Conservation (phyloP, 2,797 vertebrate genomes). For the Champsocephalus gunnari region DNA sequence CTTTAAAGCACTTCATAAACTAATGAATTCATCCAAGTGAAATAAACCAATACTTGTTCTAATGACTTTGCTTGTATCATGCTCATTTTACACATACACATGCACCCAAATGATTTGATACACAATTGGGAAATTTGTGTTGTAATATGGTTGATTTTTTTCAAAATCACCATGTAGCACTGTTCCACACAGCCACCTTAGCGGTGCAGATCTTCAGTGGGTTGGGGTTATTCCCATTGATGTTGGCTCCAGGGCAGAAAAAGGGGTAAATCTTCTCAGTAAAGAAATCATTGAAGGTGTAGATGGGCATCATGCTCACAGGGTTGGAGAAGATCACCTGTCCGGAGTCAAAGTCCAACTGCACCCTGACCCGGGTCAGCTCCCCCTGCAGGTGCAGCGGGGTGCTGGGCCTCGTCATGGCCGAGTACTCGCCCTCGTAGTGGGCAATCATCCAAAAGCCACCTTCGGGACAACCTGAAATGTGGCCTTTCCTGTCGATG, state of each 20-base stretch:
- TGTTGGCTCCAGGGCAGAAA: conserved; percentile 87
- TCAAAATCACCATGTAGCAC: conserved; percentile 79
- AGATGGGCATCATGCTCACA: conserved; percentile 78
- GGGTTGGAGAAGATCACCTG: conserved; percentile 84
- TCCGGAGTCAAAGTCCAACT: conserved; percentile 82
- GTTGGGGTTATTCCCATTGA: conserved; percentile 83
- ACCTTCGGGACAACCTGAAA: conserved; percentile 83
- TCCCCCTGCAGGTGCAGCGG: conserved; percentile 55
- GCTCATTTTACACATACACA: conserved; percentile 30
- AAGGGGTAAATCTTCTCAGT: conserved; percentile 85
- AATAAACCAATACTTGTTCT: conserved; percentile 26
- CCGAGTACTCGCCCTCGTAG: conserved; percentile 81
- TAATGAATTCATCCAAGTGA: conserved; percentile 2
- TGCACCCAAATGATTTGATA: not conserved
- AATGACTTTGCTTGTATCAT: conserved; percentile 2
- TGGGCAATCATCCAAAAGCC: conserved; percentile 88
- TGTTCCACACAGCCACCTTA: conserved; percentile 87
- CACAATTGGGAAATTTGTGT: not conserved
- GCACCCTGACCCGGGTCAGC: conserved; percentile 80
- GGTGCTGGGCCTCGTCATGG: conserved; percentile 84
- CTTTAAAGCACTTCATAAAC: conserved; percentile 9
- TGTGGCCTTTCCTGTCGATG: conserved; percentile 83
- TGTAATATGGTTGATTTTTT: too few species aligned
- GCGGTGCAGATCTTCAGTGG: conserved; percentile 84
- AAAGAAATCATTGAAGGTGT: conserved; percentile 82